Percentiles rank a stretch among this genome's conserved stretches.
phyloP scores from a whole-genome alignment of 2,113 vertebrate genomes.

The Camelus bactrianus region DNA sequence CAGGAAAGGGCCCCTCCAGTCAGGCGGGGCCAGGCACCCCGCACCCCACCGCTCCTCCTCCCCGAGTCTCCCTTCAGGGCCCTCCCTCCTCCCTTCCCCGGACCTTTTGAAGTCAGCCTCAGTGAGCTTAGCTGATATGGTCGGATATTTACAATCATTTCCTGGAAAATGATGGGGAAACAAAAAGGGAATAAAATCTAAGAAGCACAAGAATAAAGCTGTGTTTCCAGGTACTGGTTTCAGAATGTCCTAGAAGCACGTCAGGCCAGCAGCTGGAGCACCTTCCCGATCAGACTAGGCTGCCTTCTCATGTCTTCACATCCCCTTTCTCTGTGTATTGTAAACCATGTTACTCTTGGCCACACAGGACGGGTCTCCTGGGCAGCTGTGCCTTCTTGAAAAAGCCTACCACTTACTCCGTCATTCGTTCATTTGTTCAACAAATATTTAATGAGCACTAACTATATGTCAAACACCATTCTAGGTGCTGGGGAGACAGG shows the following conservation, averaged over 20 bases:
- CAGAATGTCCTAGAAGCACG: neutral
- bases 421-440: neutral
- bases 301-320: neutral
- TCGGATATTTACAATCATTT: neutral
- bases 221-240: neutral
- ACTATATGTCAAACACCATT: neutral
- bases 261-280: neutral
- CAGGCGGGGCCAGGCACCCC: accelerated
- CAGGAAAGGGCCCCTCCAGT: neutral
- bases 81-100: neutral
- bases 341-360: neutral
- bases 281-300: neutral
- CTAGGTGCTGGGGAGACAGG: neutral
- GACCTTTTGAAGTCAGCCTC: neutral
- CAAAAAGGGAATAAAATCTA: neutral
- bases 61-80: too few species aligned
- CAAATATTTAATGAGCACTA: neutral
- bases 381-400: neutral
- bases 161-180: neutral
- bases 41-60: neutral
- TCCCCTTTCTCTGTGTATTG: neutral
- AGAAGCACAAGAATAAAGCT: neutral
- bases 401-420: neutral
- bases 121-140: neutral
- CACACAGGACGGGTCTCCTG: neutral